Base-by-base conservation (phyloP, 2,113 vertebrate genomes). In the Protobothrops flavoviridis region DNA sequence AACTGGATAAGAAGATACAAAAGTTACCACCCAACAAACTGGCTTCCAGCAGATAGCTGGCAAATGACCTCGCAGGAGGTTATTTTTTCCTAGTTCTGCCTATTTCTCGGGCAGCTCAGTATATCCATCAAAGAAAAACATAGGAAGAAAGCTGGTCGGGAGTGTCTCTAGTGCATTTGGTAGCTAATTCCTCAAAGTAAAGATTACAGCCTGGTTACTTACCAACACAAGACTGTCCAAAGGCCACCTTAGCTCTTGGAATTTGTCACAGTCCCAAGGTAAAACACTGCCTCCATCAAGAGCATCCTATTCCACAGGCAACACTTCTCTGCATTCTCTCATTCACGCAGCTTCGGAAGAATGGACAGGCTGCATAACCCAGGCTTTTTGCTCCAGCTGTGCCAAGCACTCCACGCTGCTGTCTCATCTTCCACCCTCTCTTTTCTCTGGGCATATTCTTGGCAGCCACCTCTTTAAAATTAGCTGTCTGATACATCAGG, bases 391-490 rank as follows among this genome's bases (percentile, higher is more conserved):
- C 20, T 48, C 87, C 21, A 20, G 15, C 45, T 56, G 86, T 89
- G 61, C 87, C 93, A 89, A 86, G 23, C 23, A 23, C 3, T 2
- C 59, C 85, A 45, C 85, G 33, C 33, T 93, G 93, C 43, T 39
- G 33, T 43, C 69, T 90, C 88, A 90, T 64, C 48, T 43, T 61
- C 89, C 89, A 87, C 93, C 69, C 48, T 89, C 87, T 39, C 93
- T 48, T 43, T 89, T 52, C 13, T 52, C 45, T 50, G 17, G n/a
- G 21, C 29, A 20, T 69, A 59, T 56, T 53, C 88, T 85, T 5
- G 55, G 50, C 85, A 88, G 12, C 26, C 10, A 61, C 2, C 26
- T 45, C 50, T 24, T 91, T 91, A 24, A n/a, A 48, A 61, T 56
- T 33, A 85, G 29, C 43, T 59, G 12, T 4, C 33, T 57, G 11